Conservation (phyloP, 92 coral and sea anemone genomes). For the Epizoanthus ramosus region DNA sequence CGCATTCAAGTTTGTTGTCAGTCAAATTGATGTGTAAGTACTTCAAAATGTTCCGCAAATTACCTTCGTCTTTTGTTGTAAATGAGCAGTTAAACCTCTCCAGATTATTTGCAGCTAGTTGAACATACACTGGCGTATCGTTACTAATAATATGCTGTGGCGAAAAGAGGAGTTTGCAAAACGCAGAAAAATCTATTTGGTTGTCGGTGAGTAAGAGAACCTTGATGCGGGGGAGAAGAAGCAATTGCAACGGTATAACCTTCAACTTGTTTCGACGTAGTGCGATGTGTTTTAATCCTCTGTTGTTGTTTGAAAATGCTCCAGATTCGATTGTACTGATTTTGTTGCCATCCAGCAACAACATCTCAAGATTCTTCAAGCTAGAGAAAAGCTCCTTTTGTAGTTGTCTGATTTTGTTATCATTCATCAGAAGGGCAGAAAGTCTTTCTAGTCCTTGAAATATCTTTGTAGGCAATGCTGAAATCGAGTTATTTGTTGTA, state of each 20-base stretch:
- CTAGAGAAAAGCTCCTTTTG: constrained; percentile 43
- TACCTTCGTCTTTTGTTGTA: constrained; percentile 30
- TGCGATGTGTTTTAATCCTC: constrained; percentile 18
- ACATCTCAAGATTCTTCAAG: constrained; percentile 38
- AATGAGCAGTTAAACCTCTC: constrained; percentile 15
- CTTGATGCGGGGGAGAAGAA: neutral
- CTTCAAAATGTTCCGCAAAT: constrained; percentile 39
- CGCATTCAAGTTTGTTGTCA: constrained; percentile 67
- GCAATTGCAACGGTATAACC: constrained; percentile 29
- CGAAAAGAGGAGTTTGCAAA: neutral
- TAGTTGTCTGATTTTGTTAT: constrained; percentile 46
- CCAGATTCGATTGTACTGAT: constrained; percentile 41
- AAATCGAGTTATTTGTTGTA: constrained; percentile 21
- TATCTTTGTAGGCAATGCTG: constrained; percentile 43
- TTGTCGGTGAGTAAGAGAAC: neutral
- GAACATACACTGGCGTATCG: neutral
- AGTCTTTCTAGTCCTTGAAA: constrained; percentile 49
- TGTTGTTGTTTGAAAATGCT: constrained; percentile 58
- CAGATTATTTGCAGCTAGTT: neutral
- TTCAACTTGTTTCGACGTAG: constrained; percentile 51
- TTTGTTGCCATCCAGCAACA: constrained; percentile 58
- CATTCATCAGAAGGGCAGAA: constrained; percentile 41
- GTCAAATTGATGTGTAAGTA: constrained; percentile 57
- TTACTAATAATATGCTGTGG: neutral
- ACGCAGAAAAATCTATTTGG: neutral